Evolutionary conservation across 1,140 invertebrate species (phyloP).

Genomic region (Neodiprion virginianus): DNA sequence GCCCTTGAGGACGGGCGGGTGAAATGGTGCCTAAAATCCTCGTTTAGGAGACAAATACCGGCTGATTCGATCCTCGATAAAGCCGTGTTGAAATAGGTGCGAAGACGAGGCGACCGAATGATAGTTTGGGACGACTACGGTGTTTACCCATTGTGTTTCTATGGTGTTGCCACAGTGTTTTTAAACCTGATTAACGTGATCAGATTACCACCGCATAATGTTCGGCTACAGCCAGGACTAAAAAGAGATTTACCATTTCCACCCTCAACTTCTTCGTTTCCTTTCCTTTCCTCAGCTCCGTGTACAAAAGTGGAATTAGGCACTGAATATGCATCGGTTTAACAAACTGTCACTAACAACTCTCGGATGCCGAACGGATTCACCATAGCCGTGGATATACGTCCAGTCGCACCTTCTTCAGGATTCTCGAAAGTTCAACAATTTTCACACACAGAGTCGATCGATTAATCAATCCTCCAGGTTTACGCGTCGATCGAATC

Average conservation of each 20-base stretch:
- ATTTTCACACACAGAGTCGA: too few relatives aligned
- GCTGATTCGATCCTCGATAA: constrained; percentile 16
- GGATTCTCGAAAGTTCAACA: too few relatives aligned
- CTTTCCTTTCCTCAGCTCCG: background rate
- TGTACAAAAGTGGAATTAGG: too few relatives aligned
- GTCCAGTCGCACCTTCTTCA: too few relatives aligned
- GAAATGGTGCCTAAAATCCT: constrained; percentile 17
- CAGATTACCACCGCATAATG: constrained; percentile 15
- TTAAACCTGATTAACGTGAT: constrained; percentile 7
- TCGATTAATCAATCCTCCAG: too few relatives aligned
- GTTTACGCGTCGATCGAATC: too few relatives aligned
- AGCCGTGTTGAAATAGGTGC: constrained; percentile 20
- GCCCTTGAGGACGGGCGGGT: background rate
- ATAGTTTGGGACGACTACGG: background rate
- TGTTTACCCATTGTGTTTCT: background rate
- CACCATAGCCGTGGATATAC: too few relatives aligned
- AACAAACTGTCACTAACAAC: background rate
- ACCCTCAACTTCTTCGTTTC: constrained; percentile 4
- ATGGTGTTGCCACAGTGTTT: background rate
- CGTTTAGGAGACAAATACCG: constrained; percentile 17
- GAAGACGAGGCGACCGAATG: constrained; percentile 10
- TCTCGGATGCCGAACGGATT: background rate
- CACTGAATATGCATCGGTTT: constrained; percentile 6
- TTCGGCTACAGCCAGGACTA: background rate
- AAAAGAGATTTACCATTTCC: constrained; percentile 14